phyloP scores from a whole-genome alignment of 1,140 invertebrate genomes.

The Cydia pomonella region DNA sequence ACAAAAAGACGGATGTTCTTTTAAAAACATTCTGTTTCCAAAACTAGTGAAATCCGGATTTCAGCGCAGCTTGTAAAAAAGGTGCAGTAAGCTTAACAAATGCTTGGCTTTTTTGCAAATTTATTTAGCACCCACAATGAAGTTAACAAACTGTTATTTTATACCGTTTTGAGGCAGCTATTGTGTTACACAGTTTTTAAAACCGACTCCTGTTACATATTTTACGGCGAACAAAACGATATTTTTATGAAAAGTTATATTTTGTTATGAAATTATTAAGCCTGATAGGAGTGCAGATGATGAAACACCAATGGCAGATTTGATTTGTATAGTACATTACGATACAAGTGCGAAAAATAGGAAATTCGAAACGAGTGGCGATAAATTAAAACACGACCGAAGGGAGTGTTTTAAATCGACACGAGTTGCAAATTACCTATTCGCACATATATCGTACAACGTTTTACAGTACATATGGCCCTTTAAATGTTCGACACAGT shows the following conservation, averaged over 20 bases:
- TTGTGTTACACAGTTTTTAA: background rate
- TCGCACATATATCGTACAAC: too few species aligned
- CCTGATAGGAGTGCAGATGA: background rate
- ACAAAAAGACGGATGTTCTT: background rate
- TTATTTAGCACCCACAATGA: background rate
- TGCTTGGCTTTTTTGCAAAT: background rate
- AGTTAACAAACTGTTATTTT: constrained; percentile 15
- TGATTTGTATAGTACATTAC: too few species aligned
- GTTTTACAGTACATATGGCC: too few species aligned
- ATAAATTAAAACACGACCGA: too few species aligned
- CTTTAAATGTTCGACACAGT: too few species aligned
- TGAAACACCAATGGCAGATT: too few species aligned
- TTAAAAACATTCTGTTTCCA: background rate
- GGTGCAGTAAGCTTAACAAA: constrained; percentile 8
- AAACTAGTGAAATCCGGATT: background rate
- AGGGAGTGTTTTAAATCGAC: too few species aligned
- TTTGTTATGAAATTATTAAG: background rate
- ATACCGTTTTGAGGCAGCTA: background rate
- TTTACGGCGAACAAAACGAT: too few species aligned
- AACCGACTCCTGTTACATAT: background rate
- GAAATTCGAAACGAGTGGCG: too few species aligned
- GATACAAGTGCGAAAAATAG: too few species aligned
- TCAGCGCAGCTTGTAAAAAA: background rate
- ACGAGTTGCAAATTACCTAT: too few species aligned
- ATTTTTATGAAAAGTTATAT: background rate